These are phyloP conservation scores for Botia almorhae DNA, from an alignment of 2,797 vertebrate genomes.

Conservation along the genomic window DNA sequence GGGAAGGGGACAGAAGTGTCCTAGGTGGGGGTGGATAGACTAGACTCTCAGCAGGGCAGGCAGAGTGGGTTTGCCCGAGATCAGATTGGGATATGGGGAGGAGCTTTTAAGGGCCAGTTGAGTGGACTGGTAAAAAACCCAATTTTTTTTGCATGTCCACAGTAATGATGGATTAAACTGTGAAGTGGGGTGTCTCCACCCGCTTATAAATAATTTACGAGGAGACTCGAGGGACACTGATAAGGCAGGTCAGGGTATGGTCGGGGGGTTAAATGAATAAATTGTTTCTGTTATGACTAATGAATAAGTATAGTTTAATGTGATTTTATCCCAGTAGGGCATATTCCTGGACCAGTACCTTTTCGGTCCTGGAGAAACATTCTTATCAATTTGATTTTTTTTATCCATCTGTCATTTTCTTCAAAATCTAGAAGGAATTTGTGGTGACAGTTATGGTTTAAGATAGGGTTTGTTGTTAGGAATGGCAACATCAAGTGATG, in stretches of 20 bases:
- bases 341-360: not conserved
- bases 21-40: conserved; percentile 23
- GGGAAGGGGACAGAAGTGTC: not conserved
- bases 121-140: conserved; percentile 58
- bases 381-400: not conserved
- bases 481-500: not conserved
- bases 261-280: not conserved
- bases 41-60: conserved; percentile 39
- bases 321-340: not conserved
- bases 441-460: not conserved
- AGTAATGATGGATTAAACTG: conserved; percentile 53
- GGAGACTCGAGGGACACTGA: conserved; percentile 8
- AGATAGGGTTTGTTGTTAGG: not conserved
- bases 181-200: conserved; percentile 30
- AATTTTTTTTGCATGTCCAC: conserved; percentile 57
- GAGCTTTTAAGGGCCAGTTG: conserved; percentile 30
- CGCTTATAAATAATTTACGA: conserved; percentile 50
- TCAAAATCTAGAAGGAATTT: not conserved
- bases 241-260: conserved; percentile 16
- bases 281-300: conserved; percentile 1
- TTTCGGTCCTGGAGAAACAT: not conserved
- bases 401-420: not conserved
- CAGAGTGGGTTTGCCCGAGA: conserved; percentile 5
- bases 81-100: not conserved
- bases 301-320: not conserved